phyloP scores from a whole-genome alignment of 2,113 vertebrate genomes.

The Channa argus region DNA sequence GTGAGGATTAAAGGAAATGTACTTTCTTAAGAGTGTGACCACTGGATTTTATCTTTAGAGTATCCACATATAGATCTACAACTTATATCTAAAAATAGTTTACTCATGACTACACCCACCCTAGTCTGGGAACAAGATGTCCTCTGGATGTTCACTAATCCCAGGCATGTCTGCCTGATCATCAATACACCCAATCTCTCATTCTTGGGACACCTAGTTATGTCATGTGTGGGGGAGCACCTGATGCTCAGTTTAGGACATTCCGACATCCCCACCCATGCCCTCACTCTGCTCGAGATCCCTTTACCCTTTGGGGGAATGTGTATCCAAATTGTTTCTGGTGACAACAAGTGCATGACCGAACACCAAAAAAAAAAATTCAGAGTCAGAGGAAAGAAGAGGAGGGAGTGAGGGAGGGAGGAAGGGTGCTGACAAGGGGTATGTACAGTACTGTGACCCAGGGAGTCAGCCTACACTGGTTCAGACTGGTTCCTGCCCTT shows the following conservation, averaged over 20 bases:
- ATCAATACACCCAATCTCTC: slow-evolving; percentile 24
- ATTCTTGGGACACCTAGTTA: slow-evolving; percentile 27
- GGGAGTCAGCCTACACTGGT: slow-evolving; percentile 76
- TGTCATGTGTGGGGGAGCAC: slow-evolving; percentile 49
- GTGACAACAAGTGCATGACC: slow-evolving; percentile 72
- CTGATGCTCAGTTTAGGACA: slow-evolving; percentile 12
- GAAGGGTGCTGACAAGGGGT: slow-evolving; percentile 7
- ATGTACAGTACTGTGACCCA: slow-evolving; percentile 42
- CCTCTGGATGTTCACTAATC: slow-evolving; percentile 23
- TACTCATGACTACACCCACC: neutral
- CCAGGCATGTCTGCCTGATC: slow-evolving; percentile 33
- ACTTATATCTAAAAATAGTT: slow-evolving; percentile 14
- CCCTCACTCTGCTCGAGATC: slow-evolving; percentile 31
- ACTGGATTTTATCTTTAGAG: slow-evolving; percentile 12
- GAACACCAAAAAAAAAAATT: slow-evolving; percentile 61
- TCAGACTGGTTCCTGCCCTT: slow-evolving; percentile 80
- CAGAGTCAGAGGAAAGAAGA: slow-evolving; percentile 72
- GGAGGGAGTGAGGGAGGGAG: slow-evolving; percentile 31
- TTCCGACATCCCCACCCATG: neutral
- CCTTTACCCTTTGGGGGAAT: slow-evolving; percentile 70
- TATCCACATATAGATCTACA: slow-evolving; percentile 32
- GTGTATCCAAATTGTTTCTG: slow-evolving; percentile 58
- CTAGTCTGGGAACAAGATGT: slow-evolving; percentile 37
- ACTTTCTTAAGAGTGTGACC: neutral
- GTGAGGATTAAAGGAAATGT: neutral